Conservation (phyloP, 1,140 invertebrate species). For the Maniola jurtina region DNA sequence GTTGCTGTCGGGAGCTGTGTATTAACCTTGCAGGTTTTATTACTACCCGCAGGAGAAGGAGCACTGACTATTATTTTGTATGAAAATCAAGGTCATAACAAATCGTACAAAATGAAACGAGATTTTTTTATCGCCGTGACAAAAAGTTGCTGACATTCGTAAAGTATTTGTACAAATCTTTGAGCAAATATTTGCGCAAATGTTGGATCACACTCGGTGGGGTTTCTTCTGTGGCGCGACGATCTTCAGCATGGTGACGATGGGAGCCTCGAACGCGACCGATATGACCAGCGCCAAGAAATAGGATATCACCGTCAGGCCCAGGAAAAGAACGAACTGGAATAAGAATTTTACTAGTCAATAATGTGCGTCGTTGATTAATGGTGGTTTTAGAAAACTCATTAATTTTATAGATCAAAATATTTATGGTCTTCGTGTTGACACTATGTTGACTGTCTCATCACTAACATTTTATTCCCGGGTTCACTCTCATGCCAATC, state of each 20-base stretch:
- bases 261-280: conserved; percentile 89
- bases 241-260: conserved; percentile 91
- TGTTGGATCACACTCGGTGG: conserved; percentile 48
- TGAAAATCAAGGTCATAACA: too few relatives aligned
- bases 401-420: too few relatives aligned
- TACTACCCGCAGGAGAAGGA: too few relatives aligned
- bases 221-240: conserved; percentile 80
- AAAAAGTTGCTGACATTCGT: conserved; percentile 7
- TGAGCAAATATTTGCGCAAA: neutral
- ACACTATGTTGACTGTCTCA: too few relatives aligned
- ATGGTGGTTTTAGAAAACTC: neutral
- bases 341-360: conserved; percentile 35
- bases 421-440: too few relatives aligned
- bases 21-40: too few relatives aligned
- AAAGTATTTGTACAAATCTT: conserved; percentile 7
- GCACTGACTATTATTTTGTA: too few relatives aligned
- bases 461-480: too few relatives aligned
- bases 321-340: conserved; percentile 87
- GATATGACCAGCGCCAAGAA: conserved; percentile 88
- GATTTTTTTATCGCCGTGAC: too few relatives aligned
- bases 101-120: neutral
- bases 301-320: conserved; percentile 87
- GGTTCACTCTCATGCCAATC: too few relatives aligned
- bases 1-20: too few relatives aligned
- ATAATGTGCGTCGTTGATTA: too few relatives aligned